Evolutionary conservation across 2,797 vertebrate species (phyloP).

Genomic region (Epinephelus malabaricus): DNA sequence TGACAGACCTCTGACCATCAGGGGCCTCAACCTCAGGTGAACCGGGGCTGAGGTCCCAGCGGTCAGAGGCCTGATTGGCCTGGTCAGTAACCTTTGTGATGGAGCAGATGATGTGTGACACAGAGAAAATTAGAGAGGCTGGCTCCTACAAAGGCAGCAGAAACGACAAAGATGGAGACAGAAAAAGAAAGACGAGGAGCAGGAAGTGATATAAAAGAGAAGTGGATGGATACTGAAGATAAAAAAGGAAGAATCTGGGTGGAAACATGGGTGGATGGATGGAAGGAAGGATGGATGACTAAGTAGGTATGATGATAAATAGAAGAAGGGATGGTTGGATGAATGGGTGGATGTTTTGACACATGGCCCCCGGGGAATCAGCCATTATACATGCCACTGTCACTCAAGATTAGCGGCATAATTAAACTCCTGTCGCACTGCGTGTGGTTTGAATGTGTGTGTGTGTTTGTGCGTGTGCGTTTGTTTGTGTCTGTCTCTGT

Average conservation of each 20-base stretch:
- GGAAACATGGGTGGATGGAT: constrained; percentile 32
- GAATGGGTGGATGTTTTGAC: constrained; percentile 78
- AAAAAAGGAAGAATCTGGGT: constrained; percentile 19
- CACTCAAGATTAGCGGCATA: constrained; percentile 85
- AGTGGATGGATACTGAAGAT: constrained; percentile 2
- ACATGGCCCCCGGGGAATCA: constrained; percentile 76
- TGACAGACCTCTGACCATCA: constrained; percentile 16
- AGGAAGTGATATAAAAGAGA: constrained; percentile 23
- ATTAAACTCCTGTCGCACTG: constrained; percentile 78
- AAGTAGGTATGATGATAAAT: constrained; percentile 70
- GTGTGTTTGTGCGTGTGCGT: constrained; percentile 19
- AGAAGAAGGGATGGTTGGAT: constrained; percentile 59
- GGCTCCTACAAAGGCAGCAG: constrained; percentile 6
- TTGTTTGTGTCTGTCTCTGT: constrained; percentile 37
- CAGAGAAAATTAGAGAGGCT: constrained; percentile 34
- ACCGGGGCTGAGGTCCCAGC: constrained; percentile 18
- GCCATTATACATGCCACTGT: constrained; percentile 79
- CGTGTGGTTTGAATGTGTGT: constrained; percentile 45
- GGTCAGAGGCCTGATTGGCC: constrained; percentile 26
- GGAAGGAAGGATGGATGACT: constrained; percentile 56
- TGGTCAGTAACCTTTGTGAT: constrained; percentile 30
- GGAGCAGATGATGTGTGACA: constrained; percentile 48
- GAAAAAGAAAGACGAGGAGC: constrained; percentile 4
- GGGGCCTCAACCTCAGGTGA: constrained; percentile 29
- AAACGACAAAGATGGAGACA: constrained; percentile 6